These are phyloP conservation scores for Salticus scenicus DNA, from an alignment of 2,888 invertebrate species.

Conservation along the genomic window DNA sequence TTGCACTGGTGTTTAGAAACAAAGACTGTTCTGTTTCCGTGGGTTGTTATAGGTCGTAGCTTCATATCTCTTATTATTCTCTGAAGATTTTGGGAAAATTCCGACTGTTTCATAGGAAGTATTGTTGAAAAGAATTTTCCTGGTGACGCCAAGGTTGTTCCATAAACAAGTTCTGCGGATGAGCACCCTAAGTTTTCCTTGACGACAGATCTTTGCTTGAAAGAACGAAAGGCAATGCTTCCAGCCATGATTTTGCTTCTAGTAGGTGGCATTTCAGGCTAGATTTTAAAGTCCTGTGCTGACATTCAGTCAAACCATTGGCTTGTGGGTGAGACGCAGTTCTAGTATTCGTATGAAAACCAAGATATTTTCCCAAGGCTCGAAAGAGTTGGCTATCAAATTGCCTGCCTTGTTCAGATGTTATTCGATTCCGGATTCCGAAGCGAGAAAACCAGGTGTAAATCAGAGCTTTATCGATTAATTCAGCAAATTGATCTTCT, in stretches of 20 bases:
- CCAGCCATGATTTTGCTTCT: neutral
- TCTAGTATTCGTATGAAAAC: slow-evolving; percentile 73
- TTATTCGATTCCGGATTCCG: slow-evolving; percentile 73
- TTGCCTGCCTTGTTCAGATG: slow-evolving; percentile 74
- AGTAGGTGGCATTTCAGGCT: neutral
- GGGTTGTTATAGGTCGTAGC: neutral
- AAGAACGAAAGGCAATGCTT: slow-evolving; percentile 17
- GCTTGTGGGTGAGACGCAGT: slow-evolving; percentile 72
- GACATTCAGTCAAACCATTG: neutral
- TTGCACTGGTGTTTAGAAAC: neutral
- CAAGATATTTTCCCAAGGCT: slow-evolving; percentile 72
- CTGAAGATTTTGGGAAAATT: neutral
- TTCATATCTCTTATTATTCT: neutral
- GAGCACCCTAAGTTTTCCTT: slow-evolving; percentile 6
- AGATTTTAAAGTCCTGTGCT: slow-evolving; percentile 10
- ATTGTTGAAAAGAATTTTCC: slow-evolving; percentile 15
- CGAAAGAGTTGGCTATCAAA: slow-evolving; percentile 72
- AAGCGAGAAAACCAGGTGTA: slow-evolving; percentile 75
- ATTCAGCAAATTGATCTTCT: slow-evolving; percentile 75
- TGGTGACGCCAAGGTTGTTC: neutral
- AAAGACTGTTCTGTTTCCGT: slow-evolving; percentile 5
- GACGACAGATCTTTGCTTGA: neutral
- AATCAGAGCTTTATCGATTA: slow-evolving; percentile 74
- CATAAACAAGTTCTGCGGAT: neutral
- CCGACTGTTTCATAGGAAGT: neutral